Evolutionary conservation across 64 coral and sea anemone species (phyloP).

Genomic region (Stichodactyla helianthus): DNA sequence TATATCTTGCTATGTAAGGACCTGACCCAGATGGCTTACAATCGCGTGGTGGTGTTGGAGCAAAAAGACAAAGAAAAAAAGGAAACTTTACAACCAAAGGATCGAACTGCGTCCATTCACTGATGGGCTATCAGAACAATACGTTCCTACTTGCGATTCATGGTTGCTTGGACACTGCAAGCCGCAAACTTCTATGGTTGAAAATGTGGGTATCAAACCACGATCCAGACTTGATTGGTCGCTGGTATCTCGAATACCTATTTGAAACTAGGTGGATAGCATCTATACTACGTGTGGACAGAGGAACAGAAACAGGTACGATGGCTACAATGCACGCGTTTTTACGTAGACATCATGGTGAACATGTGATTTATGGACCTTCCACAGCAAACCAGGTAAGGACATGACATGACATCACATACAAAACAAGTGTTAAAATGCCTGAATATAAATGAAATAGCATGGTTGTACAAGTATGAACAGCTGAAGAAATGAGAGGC

Average conservation of each 20-base stretch:
- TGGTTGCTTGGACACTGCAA: constrained; percentile 35
- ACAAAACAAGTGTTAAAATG: neutral
- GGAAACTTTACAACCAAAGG: constrained; percentile 27
- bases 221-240: constrained; percentile 26
- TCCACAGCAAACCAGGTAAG: constrained; percentile 41
- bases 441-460: neutral
- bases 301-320: constrained; percentile 35
- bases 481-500: too few species aligned
- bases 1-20: constrained; percentile 20
- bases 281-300: constrained; percentile 24
- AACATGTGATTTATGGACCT: constrained; percentile 33
- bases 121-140: constrained; percentile 28
- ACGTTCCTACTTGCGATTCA: constrained; percentile 32
- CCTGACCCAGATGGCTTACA: constrained; percentile 15
- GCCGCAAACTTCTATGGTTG: constrained; percentile 11
- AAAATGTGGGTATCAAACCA: constrained; percentile 19
- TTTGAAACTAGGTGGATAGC: constrained; percentile 8
- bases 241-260: constrained; percentile 34
- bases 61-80: constrained; percentile 26
- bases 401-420: neutral
- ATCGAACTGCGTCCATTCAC: constrained; percentile 26
- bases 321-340: constrained; percentile 54
- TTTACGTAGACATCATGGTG: constrained; percentile 19
- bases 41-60: neutral
- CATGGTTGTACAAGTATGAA: neutral